A percentile compares a stretch with the other conserved stretches of the same genome.
Conservation (phyloP, 1,140 invertebrate species). For the Caerostris darwini region DNA sequence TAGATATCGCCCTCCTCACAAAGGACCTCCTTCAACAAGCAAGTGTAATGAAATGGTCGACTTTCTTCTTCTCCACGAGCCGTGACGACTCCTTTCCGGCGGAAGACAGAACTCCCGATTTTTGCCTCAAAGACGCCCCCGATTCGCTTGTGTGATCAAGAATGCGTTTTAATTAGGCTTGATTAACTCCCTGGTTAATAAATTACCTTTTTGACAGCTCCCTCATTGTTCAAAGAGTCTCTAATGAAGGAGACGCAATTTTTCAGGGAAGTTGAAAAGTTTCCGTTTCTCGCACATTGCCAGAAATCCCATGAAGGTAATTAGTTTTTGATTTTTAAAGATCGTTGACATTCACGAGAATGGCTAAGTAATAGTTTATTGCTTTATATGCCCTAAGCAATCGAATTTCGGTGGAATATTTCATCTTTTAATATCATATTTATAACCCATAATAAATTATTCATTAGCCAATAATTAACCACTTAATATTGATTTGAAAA, state of each 20-base stretch:
- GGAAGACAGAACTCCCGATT: neutral
- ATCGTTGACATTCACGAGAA: no score
- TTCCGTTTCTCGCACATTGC: neutral
- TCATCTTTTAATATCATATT: no score
- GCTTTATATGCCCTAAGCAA: no score
- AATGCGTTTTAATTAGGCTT: slow-evolving; percentile 13
- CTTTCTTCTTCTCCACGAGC: neutral
- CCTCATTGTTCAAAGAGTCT: neutral
- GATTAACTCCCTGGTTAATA: neutral
- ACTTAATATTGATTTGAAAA: no score
- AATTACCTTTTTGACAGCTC: neutral
- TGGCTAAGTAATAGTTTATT: no score
- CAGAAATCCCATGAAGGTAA: neutral
- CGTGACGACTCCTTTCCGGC: neutral
- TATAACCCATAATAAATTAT: no score
- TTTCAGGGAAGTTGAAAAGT: neutral
- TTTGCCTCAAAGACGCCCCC: neutral
- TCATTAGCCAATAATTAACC: no score
- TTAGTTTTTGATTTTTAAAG: no score
- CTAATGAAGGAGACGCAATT: neutral
- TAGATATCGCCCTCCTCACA: neutral
- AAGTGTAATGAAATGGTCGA: neutral
- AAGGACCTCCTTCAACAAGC: neutral
- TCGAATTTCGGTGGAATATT: no score
- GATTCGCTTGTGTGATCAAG: neutral